Conservation (phyloP, 2,888 invertebrate genomes). For the Rhamnusium bicolor region DNA sequence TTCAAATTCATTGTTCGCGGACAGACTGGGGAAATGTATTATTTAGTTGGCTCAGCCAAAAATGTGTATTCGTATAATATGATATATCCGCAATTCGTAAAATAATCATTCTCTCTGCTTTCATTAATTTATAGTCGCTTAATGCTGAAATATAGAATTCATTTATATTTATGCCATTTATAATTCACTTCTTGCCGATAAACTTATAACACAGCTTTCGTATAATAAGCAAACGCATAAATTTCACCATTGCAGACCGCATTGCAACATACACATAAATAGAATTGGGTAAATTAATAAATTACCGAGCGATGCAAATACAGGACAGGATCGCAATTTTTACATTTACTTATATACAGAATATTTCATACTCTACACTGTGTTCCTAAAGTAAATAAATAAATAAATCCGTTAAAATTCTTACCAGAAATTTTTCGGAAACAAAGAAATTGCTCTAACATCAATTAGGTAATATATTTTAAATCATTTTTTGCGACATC, state of each 20-base stretch:
- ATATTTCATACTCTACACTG: background rate
- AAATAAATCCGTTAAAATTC: too few relatives aligned
- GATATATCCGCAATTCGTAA: constrained; percentile 27
- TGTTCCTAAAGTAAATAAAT: background rate
- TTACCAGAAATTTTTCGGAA: too few relatives aligned
- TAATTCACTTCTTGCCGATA: constrained; percentile 59
- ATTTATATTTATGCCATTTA: constrained; percentile 63
- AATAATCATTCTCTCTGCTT: constrained; percentile 42
- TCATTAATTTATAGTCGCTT: constrained; percentile 63
- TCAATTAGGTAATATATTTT: too few relatives aligned
- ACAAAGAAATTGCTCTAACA: too few relatives aligned
- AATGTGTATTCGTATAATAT: constrained; percentile 25
- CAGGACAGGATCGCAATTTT: constrained; percentile 20
- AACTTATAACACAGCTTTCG: constrained; percentile 51
- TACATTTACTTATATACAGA: constrained; percentile 8
- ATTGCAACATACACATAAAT: constrained; percentile 52
- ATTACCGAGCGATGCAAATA: constrained; percentile 39
- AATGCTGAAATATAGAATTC: constrained; percentile 63
- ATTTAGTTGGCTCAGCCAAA: constrained; percentile 56
- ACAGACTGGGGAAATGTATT: constrained; percentile 62
- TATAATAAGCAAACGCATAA: constrained; percentile 59
- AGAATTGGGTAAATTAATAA: constrained; percentile 58
- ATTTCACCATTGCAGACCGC: constrained; percentile 47
- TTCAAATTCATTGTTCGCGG: constrained; percentile 69
- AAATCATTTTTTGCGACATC: too few relatives aligned